Evolutionary conservation across 2,888 invertebrate species (phyloP).

Genomic region (Plebejus argus): DNA sequence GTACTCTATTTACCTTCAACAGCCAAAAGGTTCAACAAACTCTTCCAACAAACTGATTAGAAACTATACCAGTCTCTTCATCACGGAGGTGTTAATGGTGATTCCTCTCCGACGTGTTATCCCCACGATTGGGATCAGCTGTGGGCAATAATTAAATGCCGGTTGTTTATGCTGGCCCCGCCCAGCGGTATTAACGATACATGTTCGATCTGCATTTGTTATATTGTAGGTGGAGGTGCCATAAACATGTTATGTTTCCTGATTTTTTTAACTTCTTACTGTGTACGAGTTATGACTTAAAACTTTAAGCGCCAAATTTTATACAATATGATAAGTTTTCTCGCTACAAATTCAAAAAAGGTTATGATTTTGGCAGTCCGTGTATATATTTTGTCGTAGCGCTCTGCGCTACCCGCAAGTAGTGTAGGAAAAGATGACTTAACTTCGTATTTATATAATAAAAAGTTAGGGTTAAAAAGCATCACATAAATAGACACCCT

Average conservation of each 20-base stretch:
- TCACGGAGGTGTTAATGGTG: conserved; percentile 67
- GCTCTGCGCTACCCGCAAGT: background rate
- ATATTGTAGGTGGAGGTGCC: conserved; percentile 12
- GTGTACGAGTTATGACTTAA: background rate
- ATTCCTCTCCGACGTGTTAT: conserved; percentile 59
- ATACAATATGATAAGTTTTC: background rate
- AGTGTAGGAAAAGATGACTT: no score
- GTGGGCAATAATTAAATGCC: conserved; percentile 78
- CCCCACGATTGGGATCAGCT: conserved; percentile 61
- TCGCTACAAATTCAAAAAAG: background rate
- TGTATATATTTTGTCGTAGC: background rate
- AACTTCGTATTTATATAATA: no score
- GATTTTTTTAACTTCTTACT: background rate
- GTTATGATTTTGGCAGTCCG: background rate
- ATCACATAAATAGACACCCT: no score
- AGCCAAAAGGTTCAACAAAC: background rate
- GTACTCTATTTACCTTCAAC: no score
- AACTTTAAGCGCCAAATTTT: background rate
- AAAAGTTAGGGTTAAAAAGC: no score
- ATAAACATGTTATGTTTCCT: conserved; percentile 25
- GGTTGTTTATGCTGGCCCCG: conserved; percentile 73
- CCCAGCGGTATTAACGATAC: conserved; percentile 69
- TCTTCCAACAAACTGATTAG: conserved; percentile 34
- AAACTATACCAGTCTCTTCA: conserved; percentile 43
- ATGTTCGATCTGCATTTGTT: conserved; percentile 40